Evolutionary conservation across 2,113 vertebrate species (phyloP).

Genomic region (Tragelaphus imberbis): DNA sequence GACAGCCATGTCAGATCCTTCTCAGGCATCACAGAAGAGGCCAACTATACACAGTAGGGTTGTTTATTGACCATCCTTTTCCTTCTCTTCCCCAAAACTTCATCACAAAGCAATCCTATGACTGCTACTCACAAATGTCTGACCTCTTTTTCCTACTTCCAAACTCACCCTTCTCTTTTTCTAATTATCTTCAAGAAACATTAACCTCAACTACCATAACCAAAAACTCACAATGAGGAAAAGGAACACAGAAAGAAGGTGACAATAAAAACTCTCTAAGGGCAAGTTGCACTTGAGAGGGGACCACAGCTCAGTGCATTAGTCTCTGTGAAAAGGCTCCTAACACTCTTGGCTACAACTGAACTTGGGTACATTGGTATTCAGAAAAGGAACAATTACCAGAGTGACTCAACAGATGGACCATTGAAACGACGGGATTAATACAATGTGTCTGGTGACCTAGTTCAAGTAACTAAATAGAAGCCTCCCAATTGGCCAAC

Average conservation of each 20-base stretch:
- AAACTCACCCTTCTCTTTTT: neutral
- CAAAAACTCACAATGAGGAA: neutral
- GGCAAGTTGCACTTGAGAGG: neutral
- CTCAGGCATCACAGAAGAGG: neutral
- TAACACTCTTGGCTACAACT: neutral
- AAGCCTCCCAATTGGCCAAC: neutral
- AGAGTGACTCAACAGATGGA: conserved; percentile 31
- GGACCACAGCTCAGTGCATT: neutral
- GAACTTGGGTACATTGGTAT: neutral
- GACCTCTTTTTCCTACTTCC: neutral
- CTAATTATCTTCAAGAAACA: conserved; percentile 12
- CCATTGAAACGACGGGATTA: conserved; percentile 29
- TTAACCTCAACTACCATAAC: neutral
- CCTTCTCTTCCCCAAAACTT: neutral
- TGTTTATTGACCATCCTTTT: neutral
- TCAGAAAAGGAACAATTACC: conserved; percentile 28
- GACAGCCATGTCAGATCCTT: neutral
- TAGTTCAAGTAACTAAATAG: conserved; percentile 31
- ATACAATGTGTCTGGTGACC: conserved; percentile 35
- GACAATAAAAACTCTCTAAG: neutral
- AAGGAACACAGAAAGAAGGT: neutral
- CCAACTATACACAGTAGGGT: neutral
- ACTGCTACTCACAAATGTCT: neutral
- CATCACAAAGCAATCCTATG: neutral
- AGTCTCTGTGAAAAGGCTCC: neutral